phyloP scores from a whole-genome alignment of 2,888 invertebrate genomes.

The Anoplius nigerrimus region DNA sequence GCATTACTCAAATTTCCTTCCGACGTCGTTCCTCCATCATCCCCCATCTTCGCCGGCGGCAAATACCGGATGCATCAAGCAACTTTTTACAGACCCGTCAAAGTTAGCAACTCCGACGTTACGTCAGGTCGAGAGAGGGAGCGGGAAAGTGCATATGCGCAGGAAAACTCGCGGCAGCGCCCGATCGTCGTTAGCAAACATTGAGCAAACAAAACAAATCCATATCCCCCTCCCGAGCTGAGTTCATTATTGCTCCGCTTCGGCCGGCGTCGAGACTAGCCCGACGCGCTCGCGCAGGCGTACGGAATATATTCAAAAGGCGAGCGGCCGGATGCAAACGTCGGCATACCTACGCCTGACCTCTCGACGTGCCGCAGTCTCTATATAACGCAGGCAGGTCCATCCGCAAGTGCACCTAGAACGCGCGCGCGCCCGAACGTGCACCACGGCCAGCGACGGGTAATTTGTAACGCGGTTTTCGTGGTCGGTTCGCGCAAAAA shows the following conservation, averaged over 20 bases:
- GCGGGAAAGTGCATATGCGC: too few species aligned
- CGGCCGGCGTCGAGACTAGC: conserved; percentile 14
- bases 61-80: too few species aligned
- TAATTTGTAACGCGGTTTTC: conserved; percentile 62
- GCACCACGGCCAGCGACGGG: conserved; percentile 13
- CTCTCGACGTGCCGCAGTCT: too few species aligned
- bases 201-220: conserved; percentile 31
- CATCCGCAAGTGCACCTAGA: background rate
- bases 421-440: conserved; percentile 21
- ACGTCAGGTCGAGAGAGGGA: too few species aligned
- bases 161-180: conserved; percentile 1
- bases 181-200: conserved; percentile 5
- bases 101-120: too few species aligned
- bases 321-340: background rate
- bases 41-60: too few species aligned
- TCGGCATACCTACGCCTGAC: too few species aligned
- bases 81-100: too few species aligned
- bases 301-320: background rate
- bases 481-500: conserved; percentile 49
- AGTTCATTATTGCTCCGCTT: conserved; percentile 32
- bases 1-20: too few species aligned
- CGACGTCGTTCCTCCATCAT: too few species aligned
- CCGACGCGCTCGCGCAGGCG: background rate
- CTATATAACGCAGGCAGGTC: too few species aligned
- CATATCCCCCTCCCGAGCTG: conserved; percentile 10